A percentile compares a stretch with the other conserved stretches of the same genome.
Evolutionary conservation across 1,140 invertebrate genomes (phyloP).

Genomic region (Anadara kagoshimensis): DNA sequence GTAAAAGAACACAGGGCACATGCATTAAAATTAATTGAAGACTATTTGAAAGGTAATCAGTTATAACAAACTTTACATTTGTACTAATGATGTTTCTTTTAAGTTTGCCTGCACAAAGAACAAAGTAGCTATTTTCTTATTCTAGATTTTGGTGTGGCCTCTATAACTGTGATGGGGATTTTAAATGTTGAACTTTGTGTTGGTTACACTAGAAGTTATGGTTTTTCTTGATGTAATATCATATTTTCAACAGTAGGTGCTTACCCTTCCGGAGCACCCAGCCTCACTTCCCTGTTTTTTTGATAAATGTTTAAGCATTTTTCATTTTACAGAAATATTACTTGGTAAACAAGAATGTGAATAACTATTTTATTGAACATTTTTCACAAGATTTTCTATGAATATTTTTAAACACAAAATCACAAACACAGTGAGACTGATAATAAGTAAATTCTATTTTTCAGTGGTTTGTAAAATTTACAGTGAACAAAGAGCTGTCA

Average conservation of each 20-base stretch:
- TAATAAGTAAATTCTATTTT: constrained; percentile 48
- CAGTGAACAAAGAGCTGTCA: constrained; percentile 88
- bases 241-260: too few species aligned
- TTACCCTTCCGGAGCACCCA: too few species aligned
- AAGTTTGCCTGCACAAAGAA: too few species aligned
- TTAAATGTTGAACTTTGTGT: too few species aligned
- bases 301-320: not conserved
- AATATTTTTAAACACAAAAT: too few species aligned
- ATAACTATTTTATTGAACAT: not conserved
- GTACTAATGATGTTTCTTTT: not conserved
- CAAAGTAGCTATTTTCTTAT: too few species aligned
- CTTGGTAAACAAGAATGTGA: not conserved
- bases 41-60: constrained; percentile 78
- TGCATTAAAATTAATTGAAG: constrained; percentile 84
- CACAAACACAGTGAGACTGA: too few species aligned
- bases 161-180: too few species aligned
- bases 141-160: too few species aligned
- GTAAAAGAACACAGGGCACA: constrained; percentile 87
- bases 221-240: too few species aligned
- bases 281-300: not conserved
- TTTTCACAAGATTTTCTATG: too few species aligned
- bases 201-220: too few species aligned
- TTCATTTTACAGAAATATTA: not conserved
- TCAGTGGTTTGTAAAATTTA: constrained; percentile 88
- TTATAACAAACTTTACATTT: not conserved